Conservation (phyloP, 2,113 vertebrate genomes). For the Hepsetus odoe region DNA sequence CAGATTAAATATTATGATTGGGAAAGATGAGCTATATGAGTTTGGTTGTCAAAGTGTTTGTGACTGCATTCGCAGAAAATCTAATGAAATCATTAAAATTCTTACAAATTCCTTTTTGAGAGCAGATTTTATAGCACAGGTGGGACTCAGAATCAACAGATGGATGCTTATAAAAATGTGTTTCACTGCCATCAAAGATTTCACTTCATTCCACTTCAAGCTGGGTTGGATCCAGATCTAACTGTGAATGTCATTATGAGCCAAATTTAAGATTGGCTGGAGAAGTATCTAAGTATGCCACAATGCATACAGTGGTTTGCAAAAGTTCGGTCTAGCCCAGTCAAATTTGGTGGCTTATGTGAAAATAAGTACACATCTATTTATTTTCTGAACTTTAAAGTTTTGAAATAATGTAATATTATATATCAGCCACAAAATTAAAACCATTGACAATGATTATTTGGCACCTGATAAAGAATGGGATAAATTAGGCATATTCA, state of each 20-base stretch:
- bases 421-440: no score
- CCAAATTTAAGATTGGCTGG: slow-evolving; percentile 18
- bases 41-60: neutral
- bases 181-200: neutral
- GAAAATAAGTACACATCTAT: no score
- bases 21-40: neutral
- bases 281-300: neutral
- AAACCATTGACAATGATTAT: no score
- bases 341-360: no score
- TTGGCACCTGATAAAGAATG: no score
- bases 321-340: neutral
- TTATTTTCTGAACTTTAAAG: no score
- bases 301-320: neutral
- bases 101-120: neutral
- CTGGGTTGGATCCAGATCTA: neutral
- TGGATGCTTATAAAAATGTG: neutral
- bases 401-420: no score
- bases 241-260: slow-evolving; percentile 4
- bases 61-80: neutral
- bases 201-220: neutral
- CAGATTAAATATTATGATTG: neutral
- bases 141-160: neutral
- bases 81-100: neutral
- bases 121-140: neutral
- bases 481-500: no score